Conservation (phyloP, 1,140 invertebrate species). For the Eueides isabella region DNA sequence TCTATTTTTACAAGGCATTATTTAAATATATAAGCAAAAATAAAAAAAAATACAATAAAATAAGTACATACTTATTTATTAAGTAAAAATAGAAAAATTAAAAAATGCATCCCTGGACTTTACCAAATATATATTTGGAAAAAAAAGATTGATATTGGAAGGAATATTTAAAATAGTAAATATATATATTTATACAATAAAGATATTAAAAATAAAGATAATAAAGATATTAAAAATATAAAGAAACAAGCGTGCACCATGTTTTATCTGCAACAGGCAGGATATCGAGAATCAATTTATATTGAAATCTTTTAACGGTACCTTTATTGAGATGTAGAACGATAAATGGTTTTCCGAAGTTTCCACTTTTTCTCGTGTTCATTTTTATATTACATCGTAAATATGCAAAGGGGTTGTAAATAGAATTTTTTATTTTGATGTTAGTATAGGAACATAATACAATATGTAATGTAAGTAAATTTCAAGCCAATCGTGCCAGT, state of each 20-base stretch:
- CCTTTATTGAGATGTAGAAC: slow-evolving; percentile 21
- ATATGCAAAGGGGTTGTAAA: slow-evolving; percentile 12
- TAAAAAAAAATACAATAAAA: no score
- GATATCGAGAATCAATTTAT: slow-evolving; percentile 17
- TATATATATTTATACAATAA: no score
- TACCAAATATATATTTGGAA: no score
- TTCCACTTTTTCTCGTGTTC: slow-evolving; percentile 13
- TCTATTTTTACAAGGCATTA: no score
- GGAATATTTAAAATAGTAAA: no score
- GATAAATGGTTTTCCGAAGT: slow-evolving; percentile 20
- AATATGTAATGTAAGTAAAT: neutral
- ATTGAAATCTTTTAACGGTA: slow-evolving; percentile 12
- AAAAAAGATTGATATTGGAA: no score
- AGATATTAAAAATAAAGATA: no score
- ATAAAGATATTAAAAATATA: no score
- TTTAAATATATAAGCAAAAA: no score
- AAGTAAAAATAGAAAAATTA: no score
- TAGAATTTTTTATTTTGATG: slow-evolving; percentile 1
- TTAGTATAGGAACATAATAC: neutral
- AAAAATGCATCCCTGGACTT: no score
- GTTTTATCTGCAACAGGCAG: slow-evolving; percentile 6
- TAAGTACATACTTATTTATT: no score
- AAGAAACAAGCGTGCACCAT: neutral
- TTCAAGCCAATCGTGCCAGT: neutral
- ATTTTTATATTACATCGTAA: slow-evolving; percentile 16